phyloP scores from a whole-genome alignment of 2,888 invertebrate genomes.

The Leptinotarsa tumamoca region DNA sequence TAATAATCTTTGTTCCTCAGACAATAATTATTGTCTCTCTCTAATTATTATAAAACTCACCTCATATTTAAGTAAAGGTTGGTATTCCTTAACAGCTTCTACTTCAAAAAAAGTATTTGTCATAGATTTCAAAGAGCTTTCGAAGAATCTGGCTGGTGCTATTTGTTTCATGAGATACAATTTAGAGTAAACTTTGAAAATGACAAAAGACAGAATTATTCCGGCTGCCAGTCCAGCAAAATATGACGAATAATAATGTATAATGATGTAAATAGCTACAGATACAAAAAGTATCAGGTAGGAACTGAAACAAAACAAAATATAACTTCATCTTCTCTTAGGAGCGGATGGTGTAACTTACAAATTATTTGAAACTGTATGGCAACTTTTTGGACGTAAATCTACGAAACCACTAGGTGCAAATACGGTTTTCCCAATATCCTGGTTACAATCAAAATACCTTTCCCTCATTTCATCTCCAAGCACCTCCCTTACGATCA shows the following conservation, averaged over 20 bases:
- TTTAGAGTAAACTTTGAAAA: slow-evolving; percentile 47
- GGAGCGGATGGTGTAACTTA: slow-evolving; percentile 32
- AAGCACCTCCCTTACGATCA: slow-evolving; percentile 52
- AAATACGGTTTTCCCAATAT: slow-evolving; percentile 53
- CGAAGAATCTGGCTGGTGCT: neutral
- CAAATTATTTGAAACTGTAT: slow-evolving; percentile 39
- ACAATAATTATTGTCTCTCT: no score
- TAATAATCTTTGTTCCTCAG: neutral
- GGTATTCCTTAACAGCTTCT: slow-evolving; percentile 74
- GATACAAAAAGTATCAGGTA: slow-evolving; percentile 45
- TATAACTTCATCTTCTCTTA: neutral
- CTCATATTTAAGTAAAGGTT: slow-evolving; percentile 72
- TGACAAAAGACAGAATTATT: slow-evolving; percentile 44
- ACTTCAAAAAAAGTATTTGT: slow-evolving; percentile 69
- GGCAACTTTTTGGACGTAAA: slow-evolving; percentile 50
- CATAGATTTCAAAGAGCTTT: slow-evolving; percentile 3
- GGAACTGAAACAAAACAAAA: slow-evolving; percentile 45
- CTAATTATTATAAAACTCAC: slow-evolving; percentile 57
- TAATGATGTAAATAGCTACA: slow-evolving; percentile 50
- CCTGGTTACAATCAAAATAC: slow-evolving; percentile 41
- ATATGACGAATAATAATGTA: slow-evolving; percentile 55
- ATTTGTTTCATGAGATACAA: slow-evolving; percentile 37
- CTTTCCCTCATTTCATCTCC: slow-evolving; percentile 52
- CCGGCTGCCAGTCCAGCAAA: slow-evolving; percentile 54
- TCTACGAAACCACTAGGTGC: slow-evolving; percentile 63